These are phyloP conservation scores for Toxostoma redivivum DNA, from an alignment of 2,113 vertebrate genomes.

Conservation along the genomic window DNA sequence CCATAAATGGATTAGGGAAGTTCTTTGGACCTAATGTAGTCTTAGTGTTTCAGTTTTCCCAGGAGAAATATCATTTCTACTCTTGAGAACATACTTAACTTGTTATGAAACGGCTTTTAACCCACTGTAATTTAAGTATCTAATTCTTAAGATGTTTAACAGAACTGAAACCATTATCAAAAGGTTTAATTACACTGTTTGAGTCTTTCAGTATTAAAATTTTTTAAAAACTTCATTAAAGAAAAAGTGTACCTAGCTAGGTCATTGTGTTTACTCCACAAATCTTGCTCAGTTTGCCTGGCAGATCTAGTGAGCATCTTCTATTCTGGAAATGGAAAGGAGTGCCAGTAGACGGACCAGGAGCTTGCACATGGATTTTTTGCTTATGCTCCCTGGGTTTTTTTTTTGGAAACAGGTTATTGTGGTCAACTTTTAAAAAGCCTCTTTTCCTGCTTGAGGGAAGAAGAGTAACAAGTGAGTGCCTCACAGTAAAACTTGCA, in stretches of 20 bases:
- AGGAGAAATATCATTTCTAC: neutral
- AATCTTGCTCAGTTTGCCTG: neutral
- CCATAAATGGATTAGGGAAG: neutral
- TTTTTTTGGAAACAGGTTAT: neutral
- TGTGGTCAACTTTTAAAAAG: neutral
- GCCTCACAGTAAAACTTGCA: neutral
- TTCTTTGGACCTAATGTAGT: neutral
- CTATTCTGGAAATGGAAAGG: neutral
- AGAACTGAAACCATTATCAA: neutral
- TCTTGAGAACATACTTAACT: neutral
- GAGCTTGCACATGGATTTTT: fast-evolving
- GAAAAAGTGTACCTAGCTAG: neutral
- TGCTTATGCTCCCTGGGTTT: neutral
- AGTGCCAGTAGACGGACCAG: neutral
- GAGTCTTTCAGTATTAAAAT: neutral
- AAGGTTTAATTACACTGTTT: neutral
- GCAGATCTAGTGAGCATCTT: neutral
- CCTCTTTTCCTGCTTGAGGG: neutral
- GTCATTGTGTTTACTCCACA: neutral
- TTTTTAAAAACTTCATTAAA: neutral
- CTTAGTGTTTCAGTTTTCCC: neutral
- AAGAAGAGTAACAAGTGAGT: neutral
- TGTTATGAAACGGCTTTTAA: neutral
- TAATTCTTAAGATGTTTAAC: neutral
- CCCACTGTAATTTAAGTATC: neutral